Conservation (phyloP, 2,113 vertebrate genomes). For the Myocastor coypus region DNA sequence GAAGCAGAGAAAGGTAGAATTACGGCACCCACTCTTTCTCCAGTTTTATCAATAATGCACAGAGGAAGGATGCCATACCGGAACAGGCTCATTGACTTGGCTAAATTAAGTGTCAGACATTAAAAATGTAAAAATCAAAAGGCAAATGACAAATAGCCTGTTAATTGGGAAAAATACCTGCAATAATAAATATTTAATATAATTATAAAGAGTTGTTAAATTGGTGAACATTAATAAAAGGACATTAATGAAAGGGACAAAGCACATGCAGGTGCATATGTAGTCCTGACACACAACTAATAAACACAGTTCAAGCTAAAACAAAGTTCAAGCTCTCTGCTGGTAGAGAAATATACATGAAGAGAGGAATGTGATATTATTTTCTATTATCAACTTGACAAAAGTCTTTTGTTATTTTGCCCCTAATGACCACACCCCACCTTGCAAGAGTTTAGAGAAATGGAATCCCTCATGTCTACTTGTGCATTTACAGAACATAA, state of each 20-base stretch:
- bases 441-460: neutral
- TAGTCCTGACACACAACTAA: neutral
- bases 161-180: neutral
- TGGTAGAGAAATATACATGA: neutral
- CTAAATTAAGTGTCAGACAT: conserved; percentile 50
- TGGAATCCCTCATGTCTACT: neutral
- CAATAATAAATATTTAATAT: conserved; percentile 55
- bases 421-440: neutral
- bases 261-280: neutral
- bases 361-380: conserved; percentile 45
- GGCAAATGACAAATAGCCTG: conserved; percentile 30
- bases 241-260: neutral
- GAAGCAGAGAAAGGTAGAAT: neutral
- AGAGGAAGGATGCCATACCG: conserved; percentile 21
- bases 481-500: neutral
- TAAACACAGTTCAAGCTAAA: neutral
- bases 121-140: conserved; percentile 62
- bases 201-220: conserved; percentile 26
- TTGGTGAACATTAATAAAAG: conserved; percentile 12
- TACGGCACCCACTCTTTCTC: conserved; percentile 16
- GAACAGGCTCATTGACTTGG: conserved; percentile 29
- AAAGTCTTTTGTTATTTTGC: neutral
- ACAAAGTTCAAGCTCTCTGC: neutral
- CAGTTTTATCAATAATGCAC: conserved; percentile 44
- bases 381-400: neutral